These are phyloP conservation scores for Channa maculata DNA, from an alignment of 2,113 vertebrate genomes.

Conservation along the genomic window DNA sequence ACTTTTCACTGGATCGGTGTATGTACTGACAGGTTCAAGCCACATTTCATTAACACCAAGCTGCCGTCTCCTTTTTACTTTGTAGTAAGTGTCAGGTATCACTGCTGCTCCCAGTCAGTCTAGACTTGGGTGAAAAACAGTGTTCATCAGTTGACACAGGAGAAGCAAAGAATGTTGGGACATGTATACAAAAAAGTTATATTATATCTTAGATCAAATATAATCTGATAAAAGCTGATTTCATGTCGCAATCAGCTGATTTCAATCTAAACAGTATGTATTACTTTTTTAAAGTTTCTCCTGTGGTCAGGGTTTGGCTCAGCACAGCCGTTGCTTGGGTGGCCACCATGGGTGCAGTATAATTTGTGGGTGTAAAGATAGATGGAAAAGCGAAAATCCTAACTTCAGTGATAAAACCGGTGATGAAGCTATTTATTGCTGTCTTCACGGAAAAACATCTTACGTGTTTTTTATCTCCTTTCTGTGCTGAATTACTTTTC, in stretches of 20 bases:
- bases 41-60: conserved; percentile 22
- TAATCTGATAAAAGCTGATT: neutral
- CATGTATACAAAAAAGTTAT: neutral
- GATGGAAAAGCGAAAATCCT: neutral
- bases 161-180: conserved; percentile 2
- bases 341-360: neutral
- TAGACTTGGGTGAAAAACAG: neutral
- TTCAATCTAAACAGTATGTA: too few relatives aligned
- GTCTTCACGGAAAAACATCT: conserved; percentile 1
- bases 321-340: neutral
- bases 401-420: neutral
- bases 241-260: neutral
- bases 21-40: conserved; percentile 19
- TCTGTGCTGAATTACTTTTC: conserved; percentile 19
- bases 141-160: neutral
- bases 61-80: neutral
- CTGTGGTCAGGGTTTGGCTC: neutral
- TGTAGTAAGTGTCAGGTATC: conserved; percentile 39
- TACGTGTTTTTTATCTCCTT: neutral
- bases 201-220: neutral
- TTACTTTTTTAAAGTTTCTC: too few relatives aligned
- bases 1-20: conserved; percentile 16
- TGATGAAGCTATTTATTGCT: neutral
- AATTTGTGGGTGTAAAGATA: fast-evolving
- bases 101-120: neutral